Conservation (phyloP, 92 coral and sea anemone species). For the Heteractis magnifica region DNA sequence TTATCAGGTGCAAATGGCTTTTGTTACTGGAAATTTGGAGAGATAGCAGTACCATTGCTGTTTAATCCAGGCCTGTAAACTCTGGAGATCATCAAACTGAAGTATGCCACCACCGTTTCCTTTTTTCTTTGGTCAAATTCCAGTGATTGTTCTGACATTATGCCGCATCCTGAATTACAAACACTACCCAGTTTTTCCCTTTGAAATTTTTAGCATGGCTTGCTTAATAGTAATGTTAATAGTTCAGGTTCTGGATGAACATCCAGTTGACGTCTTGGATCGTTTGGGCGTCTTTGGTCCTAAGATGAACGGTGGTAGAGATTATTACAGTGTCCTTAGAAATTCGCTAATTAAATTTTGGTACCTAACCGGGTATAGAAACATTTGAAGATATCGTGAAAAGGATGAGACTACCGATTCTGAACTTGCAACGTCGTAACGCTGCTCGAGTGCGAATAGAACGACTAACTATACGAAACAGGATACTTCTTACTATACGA, state of each 20-base stretch:
- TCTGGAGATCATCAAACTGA: not conserved
- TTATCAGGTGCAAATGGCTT: not conserved
- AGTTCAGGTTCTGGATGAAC: conserved; percentile 3
- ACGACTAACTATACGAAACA: no score
- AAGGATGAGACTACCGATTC: no score
- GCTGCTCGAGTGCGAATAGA: no score
- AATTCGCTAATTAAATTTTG: not conserved
- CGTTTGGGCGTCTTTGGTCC: conserved; percentile 12
- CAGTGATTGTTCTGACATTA: conserved; percentile 6
- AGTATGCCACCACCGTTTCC: not conserved
- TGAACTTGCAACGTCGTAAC: no score
- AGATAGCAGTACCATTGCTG: not conserved
- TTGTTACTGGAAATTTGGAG: not conserved
- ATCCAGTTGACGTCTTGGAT: conserved; percentile 2
- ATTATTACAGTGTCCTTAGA: not conserved
- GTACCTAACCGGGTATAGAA: not conserved
- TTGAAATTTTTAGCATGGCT: conserved; percentile 19
- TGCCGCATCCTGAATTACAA: not conserved
- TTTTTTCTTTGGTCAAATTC: conserved; percentile 11
- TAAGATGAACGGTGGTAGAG: not conserved
- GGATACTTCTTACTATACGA: no score
- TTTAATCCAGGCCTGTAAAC: not conserved
- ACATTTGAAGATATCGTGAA: not conserved
- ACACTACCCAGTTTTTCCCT: conserved; percentile 1
- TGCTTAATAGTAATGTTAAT: conserved; percentile 2